A percentile compares a stretch with the other conserved stretches of the same genome.
Conservation (phyloP, 2,113 vertebrate species). For the Turnix velox region DNA sequence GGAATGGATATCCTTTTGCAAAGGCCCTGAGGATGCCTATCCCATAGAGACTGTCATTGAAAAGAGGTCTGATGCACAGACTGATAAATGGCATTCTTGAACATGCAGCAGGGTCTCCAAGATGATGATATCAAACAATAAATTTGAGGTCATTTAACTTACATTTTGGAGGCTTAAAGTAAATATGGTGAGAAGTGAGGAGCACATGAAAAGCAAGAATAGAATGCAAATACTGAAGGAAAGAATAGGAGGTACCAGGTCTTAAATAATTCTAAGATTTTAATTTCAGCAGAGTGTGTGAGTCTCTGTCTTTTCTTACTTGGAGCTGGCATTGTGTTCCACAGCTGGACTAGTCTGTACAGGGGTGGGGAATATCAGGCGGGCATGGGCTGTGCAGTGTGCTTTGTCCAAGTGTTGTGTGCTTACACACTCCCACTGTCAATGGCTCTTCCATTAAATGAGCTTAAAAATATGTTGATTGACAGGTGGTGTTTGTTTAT, state of each 20-base stretch:
- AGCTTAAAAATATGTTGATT: slow-evolving; percentile 14
- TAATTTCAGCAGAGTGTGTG: not conserved
- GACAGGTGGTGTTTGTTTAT: slow-evolving; percentile 6
- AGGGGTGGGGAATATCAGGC: not conserved
- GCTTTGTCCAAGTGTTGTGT: not conserved
- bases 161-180: not conserved
- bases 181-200: not conserved
- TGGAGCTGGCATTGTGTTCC: not conserved
- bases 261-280: not conserved
- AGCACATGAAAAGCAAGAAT: not conserved
- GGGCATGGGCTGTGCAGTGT: not conserved
- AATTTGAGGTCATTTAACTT: not conserved
- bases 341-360: not conserved
- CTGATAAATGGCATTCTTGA: not conserved
- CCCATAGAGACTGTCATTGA: not conserved
- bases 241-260: not conserved
- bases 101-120: not conserved
- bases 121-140: not conserved
- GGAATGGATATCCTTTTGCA: not conserved
- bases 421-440: not conserved
- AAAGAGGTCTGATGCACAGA: not conserved
- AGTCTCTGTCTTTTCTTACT: not conserved
- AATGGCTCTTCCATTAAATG: not conserved
- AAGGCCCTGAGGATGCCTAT: not conserved
- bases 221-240: not conserved